Percentiles rank a stretch among this genome's conserved stretches.
Evolutionary conservation across 64 coral and sea anemone species (phyloP).

Genomic region (Platygyra sinensis): DNA sequence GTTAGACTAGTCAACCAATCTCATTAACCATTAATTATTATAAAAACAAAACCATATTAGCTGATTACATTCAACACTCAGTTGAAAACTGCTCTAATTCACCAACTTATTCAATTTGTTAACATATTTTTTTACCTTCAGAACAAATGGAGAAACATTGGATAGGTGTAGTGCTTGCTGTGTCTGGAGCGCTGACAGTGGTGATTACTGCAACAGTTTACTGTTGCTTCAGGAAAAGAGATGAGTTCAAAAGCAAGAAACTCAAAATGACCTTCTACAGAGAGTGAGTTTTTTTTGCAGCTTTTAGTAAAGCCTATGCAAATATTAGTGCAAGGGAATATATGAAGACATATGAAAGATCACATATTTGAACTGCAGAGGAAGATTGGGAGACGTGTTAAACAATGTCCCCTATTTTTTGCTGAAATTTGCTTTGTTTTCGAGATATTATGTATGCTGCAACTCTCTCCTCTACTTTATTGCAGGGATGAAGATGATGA

Average conservation of each 20-base stretch:
- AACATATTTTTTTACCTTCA: not conserved
- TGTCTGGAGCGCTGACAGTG: conserved; percentile 53
- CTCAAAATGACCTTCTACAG: conserved; percentile 79
- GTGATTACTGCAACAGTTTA: conserved; percentile 57
- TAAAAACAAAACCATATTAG: no score
- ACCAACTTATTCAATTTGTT: not conserved
- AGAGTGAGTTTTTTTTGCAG: conserved; percentile 51
- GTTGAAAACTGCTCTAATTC: no score
- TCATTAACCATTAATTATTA: no score
- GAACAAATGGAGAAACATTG: conserved; percentile 70
- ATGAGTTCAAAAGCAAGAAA: conserved; percentile 57
- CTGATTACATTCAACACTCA: no score
- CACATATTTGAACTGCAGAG: no score
- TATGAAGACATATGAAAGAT: no score
- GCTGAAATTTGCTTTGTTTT: no score
- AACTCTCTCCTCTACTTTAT: conserved; percentile 10
- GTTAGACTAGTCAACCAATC: no score
- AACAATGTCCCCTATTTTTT: no score
- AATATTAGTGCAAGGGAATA: not conserved
- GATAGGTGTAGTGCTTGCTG: conserved; percentile 69
- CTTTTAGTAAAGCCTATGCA: not conserved
- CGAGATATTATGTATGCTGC: no score
- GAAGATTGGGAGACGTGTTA: no score
- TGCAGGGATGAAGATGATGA: conserved; percentile 76
- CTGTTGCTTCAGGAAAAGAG: conserved; percentile 42